Evolutionary conservation across 2,797 vertebrate species (phyloP).

Genomic region (Ambastaia sidthimunki): DNA sequence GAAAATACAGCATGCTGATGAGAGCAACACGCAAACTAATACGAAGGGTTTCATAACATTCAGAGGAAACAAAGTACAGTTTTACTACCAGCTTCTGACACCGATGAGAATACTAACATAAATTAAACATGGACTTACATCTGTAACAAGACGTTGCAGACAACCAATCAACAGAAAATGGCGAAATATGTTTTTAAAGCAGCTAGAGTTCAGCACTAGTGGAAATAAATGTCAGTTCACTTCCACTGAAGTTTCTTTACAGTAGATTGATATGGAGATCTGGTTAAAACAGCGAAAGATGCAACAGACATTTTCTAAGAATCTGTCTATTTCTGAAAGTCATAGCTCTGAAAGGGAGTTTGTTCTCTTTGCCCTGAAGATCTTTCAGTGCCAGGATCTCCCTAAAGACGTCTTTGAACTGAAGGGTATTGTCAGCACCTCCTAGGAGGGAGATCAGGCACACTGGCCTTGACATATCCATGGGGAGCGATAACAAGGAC

Average conservation of each 20-base stretch:
- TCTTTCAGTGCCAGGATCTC: conserved; percentile 66
- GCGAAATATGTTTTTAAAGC: not conserved
- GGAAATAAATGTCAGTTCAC: not conserved
- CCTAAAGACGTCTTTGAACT: conserved; percentile 75
- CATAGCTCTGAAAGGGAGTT: conserved; percentile 61
- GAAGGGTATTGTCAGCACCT: conserved; percentile 72
- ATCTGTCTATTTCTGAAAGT: not conserved
- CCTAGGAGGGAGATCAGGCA: conserved; percentile 57
- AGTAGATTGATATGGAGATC: not conserved
- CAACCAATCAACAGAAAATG: not conserved
- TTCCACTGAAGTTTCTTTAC: not conserved
- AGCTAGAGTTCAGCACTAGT: not conserved
- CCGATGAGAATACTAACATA: conserved; percentile 3
- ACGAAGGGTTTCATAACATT: conserved; percentile 21
- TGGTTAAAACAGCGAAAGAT: not conserved
- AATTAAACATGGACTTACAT: conserved; percentile 7
- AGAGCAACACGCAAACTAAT: conserved; percentile 4
- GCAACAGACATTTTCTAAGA: not conserved
- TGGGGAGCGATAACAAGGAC: conserved; percentile 68
- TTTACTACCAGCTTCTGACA: conserved; percentile 19
- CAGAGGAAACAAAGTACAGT: conserved; percentile 11
- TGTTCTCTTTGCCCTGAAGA: conserved; percentile 62
- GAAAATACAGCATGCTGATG: conserved; percentile 28
- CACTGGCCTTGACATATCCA: conserved; percentile 71
- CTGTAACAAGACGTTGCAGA: not conserved